Evolutionary conservation across 2,888 invertebrate genomes (phyloP), one percentile per base, ranked within the genome.

Genomic region (Spisula solida): DNA sequence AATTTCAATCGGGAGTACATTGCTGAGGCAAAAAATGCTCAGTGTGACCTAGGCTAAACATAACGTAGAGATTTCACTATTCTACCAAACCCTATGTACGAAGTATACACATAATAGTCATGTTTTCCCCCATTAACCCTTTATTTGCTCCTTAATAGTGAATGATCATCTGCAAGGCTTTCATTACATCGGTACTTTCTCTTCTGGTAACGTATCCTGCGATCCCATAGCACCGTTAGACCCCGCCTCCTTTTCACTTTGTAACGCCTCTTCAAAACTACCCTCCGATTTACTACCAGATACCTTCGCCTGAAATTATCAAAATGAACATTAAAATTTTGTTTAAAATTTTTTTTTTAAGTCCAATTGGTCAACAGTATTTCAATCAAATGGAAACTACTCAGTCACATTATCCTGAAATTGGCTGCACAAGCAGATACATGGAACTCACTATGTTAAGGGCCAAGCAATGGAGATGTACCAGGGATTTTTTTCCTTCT

Each of bases 251-350:
- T 93, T 82, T 88, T 93, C 89, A 10, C 83, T 85, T 66, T 90
- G 85, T 80, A 94, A 86, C 4, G 93, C 94, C 1, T 94, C 94
- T 81, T 95, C 95, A 81, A 96, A 95, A 87, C 93, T 95, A 29
- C 93, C 93, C 70, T 95, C 95, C 1, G 96, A 96, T 85, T 95
- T 95, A 91, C 96, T 96, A 6, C 96, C 95, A 16, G 94, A 92
- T 55, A 96, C 95, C 85, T 95, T 95, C 51, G 95, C 94, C 96
- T 96, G 94, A 34, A 94, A 92, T 84, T 31, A 51, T 16, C 5
- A 75, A n/a, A 66, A 41, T 41, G 41, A 5, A 41, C 41, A 41
- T 41, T 41, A 41, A 41, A 5, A 41, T 8, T 41, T n/a, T n/a
- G n/a, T n/a, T n/a, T n/a, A n/a, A n/a, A n/a, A n/a, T n/a, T n/a